Base-by-base conservation (phyloP, 1,140 invertebrate species). In the Halictus rubicundus region DNA sequence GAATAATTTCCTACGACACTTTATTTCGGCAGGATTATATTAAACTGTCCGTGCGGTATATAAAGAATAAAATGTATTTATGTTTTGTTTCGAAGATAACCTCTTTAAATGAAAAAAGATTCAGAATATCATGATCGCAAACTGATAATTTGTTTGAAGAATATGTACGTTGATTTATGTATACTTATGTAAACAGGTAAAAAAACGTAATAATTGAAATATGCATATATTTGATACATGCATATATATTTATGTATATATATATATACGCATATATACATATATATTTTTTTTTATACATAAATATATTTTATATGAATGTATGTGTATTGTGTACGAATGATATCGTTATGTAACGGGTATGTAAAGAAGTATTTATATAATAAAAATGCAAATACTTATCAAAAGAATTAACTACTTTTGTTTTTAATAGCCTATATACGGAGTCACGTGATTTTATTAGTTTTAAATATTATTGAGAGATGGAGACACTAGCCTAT, bases 401-500 rank as follows among this genome's bases (percentile, higher is more conserved):
- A 7, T 57, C 5, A 5, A 42, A 57, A 57, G 16, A 14, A 27
- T 60, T 60, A 19, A 66, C 37, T 12, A 49, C 6, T 37, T 59
- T 25, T 64, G 12, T 42, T 80, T 82, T 25, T 42, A 66, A 54
- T 19, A 52, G 21, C 12, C 12, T 54, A 16, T 14, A 21, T 21
- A 63, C 57, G 2, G 23, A 68, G 32, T 63, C 61, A 68, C 71
- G 61, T 85, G 71, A 46, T 25, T 68, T 54, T 49, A 8, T 25
- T 39, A 57, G 39, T 23, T 60, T 61, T 25, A 59, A 12, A 61
- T 59, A 71, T 49, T 42, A 27, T n/a, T 78, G 46, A 70, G 8
- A 25, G 83, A 71, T 85, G 84, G 74, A 80, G 60, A 49, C 74
- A 85, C 79, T 46, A 39, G 23, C 21, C 12, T 19, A 59, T n/a